Conservation (phyloP, 2,888 invertebrate species). For the Mythimna impura region DNA sequence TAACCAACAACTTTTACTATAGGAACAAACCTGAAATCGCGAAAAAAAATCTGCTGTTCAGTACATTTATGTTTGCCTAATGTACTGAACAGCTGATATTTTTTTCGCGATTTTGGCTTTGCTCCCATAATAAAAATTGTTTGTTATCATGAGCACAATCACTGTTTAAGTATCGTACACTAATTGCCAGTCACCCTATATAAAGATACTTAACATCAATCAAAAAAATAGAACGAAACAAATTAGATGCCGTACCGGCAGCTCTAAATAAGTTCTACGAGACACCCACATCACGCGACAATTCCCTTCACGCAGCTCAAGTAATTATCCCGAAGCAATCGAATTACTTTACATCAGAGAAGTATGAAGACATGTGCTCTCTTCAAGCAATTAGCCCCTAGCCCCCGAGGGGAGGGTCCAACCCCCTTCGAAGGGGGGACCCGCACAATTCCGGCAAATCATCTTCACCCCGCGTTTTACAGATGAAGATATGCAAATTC, state of each 20-base stretch:
- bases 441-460: constrained; percentile 83
- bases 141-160: no score
- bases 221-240: constrained; percentile 4
- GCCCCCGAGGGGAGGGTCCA: constrained; percentile 58
- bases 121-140: no score
- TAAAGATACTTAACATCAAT: not conserved
- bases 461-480: constrained; percentile 86
- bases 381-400: constrained; percentile 79
- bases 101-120: no score
- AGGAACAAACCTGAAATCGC: no score
- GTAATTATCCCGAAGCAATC: constrained; percentile 85
- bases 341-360: constrained; percentile 85
- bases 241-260: constrained; percentile 5
- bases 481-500: constrained; percentile 88
- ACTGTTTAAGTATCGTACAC: no score
- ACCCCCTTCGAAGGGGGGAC: constrained; percentile 49
- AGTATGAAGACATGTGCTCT: constrained; percentile 85
- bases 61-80: no score
- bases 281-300: constrained; percentile 49
- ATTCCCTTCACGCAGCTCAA: constrained; percentile 51
- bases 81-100: no score
- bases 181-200: no score
- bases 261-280: not conserved
- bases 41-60: no score
- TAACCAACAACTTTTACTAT: no score